Evolutionary conservation across 2,888 invertebrate species (phyloP).

Genomic region (Acholoe squamosa): DNA sequence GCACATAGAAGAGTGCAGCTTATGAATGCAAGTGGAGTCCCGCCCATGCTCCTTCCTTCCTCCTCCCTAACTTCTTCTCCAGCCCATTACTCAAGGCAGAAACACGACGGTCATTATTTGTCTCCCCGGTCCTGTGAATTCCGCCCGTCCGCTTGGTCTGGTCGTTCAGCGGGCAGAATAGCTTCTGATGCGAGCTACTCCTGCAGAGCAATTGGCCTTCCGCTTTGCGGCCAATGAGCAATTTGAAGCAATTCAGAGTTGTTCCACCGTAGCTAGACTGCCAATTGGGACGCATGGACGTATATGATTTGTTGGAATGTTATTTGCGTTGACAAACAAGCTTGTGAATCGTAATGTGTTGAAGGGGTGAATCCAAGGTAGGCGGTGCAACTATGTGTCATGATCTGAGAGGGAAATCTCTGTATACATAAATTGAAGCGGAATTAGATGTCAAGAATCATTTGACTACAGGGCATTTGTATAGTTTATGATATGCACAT

Average conservation of each 20-base stretch:
- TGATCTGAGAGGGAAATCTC: too few species aligned
- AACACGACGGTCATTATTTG: background rate
- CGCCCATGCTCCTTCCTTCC: background rate
- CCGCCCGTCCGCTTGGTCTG: background rate
- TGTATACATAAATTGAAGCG: too few species aligned
- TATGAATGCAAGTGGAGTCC: too few species aligned
- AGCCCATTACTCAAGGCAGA: background rate
- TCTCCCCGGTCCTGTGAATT: background rate
- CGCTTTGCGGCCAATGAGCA: background rate
- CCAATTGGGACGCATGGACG: background rate
- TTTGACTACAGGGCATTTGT: too few species aligned
- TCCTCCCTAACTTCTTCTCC: background rate
- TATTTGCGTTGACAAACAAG: too few species aligned
- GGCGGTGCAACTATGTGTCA: too few species aligned
- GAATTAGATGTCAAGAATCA: too few species aligned
- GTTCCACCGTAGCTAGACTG: background rate
- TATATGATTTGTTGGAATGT: too few species aligned
- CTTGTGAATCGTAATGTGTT: too few species aligned
- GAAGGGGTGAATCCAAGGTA: too few species aligned
- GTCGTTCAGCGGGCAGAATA: background rate
- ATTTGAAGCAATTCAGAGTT: background rate
- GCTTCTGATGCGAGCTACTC: slow-evolving; percentile 15
- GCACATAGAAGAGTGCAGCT: too few species aligned
- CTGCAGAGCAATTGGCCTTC: slow-evolving; percentile 4
- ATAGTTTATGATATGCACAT: too few species aligned